Evolutionary conservation across 2,113 vertebrate species (phyloP).

Genomic region (Tamias sibiricus): DNA sequence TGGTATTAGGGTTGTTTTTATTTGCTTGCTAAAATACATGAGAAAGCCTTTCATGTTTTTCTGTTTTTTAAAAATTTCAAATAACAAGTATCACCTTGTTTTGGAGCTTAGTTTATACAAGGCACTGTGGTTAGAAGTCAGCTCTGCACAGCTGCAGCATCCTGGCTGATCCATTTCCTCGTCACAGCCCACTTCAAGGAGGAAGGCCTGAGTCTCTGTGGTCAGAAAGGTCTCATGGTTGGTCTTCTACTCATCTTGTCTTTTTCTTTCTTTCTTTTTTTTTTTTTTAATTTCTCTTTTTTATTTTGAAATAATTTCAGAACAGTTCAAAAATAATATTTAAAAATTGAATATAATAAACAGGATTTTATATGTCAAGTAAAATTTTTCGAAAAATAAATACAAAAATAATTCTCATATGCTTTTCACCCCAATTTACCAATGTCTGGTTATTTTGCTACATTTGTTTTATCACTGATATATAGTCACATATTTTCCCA

Average conservation of each 20-base stretch:
- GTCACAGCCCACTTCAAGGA: background rate
- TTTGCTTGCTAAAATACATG: slow-evolving; percentile 14
- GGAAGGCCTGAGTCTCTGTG: background rate
- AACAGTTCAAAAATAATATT: slow-evolving; percentile 27
- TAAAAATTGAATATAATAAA: background rate
- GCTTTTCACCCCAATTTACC: background rate
- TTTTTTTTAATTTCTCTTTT: slow-evolving; percentile 9
- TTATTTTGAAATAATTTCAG: slow-evolving; percentile 55
- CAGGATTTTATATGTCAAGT: background rate
- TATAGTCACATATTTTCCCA: background rate
- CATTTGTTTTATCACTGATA: slow-evolving; percentile 1
- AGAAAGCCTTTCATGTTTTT: background rate
- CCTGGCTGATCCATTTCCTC: background rate
- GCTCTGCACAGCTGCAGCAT: background rate
- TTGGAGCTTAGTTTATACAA: background rate
- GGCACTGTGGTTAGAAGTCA: background rate
- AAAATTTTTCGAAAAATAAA: background rate
- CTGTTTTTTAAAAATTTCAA: background rate
- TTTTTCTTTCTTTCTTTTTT: background rate
- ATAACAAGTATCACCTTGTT: background rate
- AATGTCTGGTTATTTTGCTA: slow-evolving; percentile 29
- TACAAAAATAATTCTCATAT: background rate
- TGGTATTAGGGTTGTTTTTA: background rate
- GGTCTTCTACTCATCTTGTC: background rate
- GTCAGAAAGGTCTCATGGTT: background rate